A percentile compares a stretch with the other conserved stretches of the same genome.
Evolutionary conservation across 2,113 vertebrate species (phyloP).

Genomic region (Callospermophilus lateralis): DNA sequence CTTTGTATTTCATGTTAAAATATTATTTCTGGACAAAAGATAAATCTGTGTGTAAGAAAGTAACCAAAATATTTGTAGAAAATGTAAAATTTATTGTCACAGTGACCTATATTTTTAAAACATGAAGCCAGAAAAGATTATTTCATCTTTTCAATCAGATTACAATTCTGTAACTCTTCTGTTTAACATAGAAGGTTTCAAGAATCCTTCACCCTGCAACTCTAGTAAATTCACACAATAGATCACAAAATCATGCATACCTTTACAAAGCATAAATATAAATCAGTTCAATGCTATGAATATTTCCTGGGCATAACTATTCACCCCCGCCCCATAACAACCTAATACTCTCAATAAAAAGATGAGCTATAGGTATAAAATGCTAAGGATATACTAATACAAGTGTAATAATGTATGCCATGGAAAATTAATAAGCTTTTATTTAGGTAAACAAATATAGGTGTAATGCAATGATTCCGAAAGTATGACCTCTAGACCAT

Average conservation of each 20-base stretch:
- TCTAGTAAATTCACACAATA: neutral
- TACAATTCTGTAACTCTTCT: neutral
- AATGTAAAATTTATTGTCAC: neutral
- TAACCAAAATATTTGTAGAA: neutral
- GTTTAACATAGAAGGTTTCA: neutral
- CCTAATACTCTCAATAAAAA: neutral
- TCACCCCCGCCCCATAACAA: neutral
- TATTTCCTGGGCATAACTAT: neutral
- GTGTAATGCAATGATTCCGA: neutral
- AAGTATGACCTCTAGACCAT: neutral
- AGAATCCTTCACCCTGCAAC: neutral
- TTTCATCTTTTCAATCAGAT: neutral
- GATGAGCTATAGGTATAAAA: neutral
- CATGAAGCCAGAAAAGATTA: neutral
- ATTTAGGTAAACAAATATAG: neutral
- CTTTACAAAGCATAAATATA: neutral
- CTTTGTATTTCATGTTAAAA: neutral
- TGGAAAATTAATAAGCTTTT: neutral
- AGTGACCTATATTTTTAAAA: neutral
- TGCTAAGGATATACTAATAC: neutral
- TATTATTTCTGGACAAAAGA: conserved; percentile 1
- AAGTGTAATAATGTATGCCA: neutral
- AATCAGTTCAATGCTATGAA: neutral
- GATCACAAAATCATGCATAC: neutral
- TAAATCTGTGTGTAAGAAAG: neutral